Base-by-base conservation (phyloP, 1,140 invertebrate genomes). In the Magallana ariakensis region DNA sequence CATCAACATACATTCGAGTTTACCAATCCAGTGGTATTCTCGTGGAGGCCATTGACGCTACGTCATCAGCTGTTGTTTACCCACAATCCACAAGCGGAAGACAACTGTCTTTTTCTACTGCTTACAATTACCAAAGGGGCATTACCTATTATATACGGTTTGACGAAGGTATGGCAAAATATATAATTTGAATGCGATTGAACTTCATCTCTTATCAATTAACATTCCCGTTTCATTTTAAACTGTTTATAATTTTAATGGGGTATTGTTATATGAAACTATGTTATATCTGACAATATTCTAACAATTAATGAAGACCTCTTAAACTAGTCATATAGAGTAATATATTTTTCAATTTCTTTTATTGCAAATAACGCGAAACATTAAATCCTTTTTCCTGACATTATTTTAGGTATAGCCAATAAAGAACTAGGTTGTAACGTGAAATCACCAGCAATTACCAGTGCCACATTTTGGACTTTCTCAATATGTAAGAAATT, bases 1-100 rank as follows among this genome's bases (percentile, higher is more conserved):
- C 66, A 33, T 75, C 66, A 10, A 10, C 66, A 10, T 75, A 26
- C 1, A 75, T 75, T 13, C 22, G 22, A 26, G 33, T 75, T 13
- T 75, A 75, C 66, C 22, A 75, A 75, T 75, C 66, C 9, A 33
- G 2, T 26, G 66, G 66, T 11, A 4, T 75, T 13, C 13, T 75
- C 10, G 22, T 75, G 66, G 66, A 75, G 33, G 4, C 19, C 22
- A 26, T 75, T 75, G 66, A 75, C 22, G 66, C 33, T 5, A 75
- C 22, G 13, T 75, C 66, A 26, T 33, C 66, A 75, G 22, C 66
- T 75, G 66, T 26, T 13, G 66, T 75, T 75, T 75, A 75, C 66
- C 66, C 66, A 75, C 66, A 75, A 26, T 75, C 66, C 66, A 75
- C 66, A 9, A 75, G 66, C 22, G 66, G 22, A 26, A 75, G 66